Conservation (phyloP, 2,113 vertebrate genomes). For the Limanda limanda region DNA sequence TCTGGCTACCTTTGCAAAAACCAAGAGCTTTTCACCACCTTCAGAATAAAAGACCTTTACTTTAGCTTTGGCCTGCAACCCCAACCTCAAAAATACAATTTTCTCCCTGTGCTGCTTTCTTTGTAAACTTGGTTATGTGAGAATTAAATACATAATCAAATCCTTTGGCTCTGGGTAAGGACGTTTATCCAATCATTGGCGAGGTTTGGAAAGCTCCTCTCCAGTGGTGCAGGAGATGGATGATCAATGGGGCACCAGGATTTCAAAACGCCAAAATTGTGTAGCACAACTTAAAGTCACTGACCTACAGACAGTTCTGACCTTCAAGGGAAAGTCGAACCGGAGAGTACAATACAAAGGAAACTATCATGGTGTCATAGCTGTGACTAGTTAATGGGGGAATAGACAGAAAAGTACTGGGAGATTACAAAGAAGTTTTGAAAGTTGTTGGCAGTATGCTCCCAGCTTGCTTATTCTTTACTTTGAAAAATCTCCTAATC, state of each 20-base stretch:
- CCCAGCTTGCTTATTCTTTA: no score
- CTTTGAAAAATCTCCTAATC: no score
- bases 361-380: background rate
- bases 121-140: conserved; percentile 33
- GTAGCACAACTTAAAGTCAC: background rate
- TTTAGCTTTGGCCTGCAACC: conserved; percentile 36
- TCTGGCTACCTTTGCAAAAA: conserved; percentile 37
- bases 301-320: background rate
- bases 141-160: conserved; percentile 36
- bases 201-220: conserved; percentile 8
- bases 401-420: no score
- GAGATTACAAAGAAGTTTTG: no score
- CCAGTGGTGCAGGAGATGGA: background rate
- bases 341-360: background rate
- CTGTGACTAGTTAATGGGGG: no score
- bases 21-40: conserved; percentile 61
- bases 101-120: conserved; percentile 26
- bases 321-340: background rate
- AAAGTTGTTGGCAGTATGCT: no score
- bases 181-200: conserved; percentile 28
- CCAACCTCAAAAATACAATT: conserved; percentile 30
- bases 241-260: background rate
- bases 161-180: conserved; percentile 16
- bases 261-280: background rate
- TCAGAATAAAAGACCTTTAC: conserved; percentile 42